Percentiles rank a stretch among this genome's conserved stretches.
Evolutionary conservation across 2,888 invertebrate genomes (phyloP).

Genomic region (Galeruca laticollis): DNA sequence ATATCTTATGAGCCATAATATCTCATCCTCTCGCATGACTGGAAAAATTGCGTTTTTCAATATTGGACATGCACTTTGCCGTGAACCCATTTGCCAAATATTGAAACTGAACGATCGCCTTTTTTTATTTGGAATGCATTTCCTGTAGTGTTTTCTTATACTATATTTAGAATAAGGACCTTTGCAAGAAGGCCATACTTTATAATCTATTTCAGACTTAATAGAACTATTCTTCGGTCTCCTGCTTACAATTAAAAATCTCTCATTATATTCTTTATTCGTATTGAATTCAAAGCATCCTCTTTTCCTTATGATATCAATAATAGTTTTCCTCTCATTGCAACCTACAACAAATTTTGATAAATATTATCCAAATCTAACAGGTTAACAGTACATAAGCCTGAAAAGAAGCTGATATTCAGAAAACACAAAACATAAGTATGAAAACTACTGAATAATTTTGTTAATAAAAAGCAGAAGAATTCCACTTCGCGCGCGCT

Average conservation of each 20-base stretch:
- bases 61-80: constrained; percentile 37
- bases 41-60: constrained; percentile 44
- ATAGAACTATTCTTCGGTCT: constrained; percentile 10
- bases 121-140: constrained; percentile 40
- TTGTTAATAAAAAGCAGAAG: not conserved
- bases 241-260: constrained; percentile 20
- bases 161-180: constrained; percentile 42
- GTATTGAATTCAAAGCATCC: constrained; percentile 32
- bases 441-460: not conserved
- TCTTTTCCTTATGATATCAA: constrained; percentile 30
- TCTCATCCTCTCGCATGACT: constrained; percentile 46
- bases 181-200: constrained; percentile 46
- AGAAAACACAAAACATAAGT: too few relatives aligned
- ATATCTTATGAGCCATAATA: constrained; percentile 44
- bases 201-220: constrained; percentile 41
- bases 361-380: constrained; percentile 1
- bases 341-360: constrained; percentile 22
- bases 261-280: constrained; percentile 13
- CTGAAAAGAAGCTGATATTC: too few relatives aligned
- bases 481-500: not conserved
- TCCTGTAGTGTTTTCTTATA: constrained; percentile 43
- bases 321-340: constrained; percentile 23
- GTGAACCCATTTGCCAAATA: constrained; percentile 35
- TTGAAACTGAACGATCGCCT: constrained; percentile 36
- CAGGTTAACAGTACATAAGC: not conserved